phyloP scores from a whole-genome alignment of 64 coral and sea anemone genomes.

The Dendronephthya gigantea region DNA sequence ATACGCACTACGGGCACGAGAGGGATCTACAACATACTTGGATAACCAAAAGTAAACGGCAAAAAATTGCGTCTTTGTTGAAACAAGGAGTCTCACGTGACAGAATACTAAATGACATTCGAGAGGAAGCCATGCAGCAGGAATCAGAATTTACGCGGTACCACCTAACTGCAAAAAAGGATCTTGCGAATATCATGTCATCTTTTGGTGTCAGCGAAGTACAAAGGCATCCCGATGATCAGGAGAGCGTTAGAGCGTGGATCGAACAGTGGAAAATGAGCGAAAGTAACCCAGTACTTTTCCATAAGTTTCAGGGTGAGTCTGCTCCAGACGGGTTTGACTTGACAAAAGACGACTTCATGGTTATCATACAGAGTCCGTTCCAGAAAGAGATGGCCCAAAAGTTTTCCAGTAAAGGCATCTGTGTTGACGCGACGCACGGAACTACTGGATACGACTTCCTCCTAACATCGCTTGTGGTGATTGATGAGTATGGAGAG shows the following conservation, averaged over 20 bases:
- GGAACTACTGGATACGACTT: conserved; percentile 59
- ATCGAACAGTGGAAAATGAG: conserved; percentile 42
- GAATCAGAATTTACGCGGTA: conserved; percentile 4
- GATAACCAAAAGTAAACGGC: conserved; percentile 30
- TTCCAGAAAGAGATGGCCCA: conserved; percentile 47
- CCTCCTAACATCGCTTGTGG: conserved; percentile 34
- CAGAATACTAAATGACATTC: conserved; percentile 37
- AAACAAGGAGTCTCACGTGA: conserved; percentile 47
- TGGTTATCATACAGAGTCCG: conserved; percentile 33
- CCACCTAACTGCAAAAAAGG: conserved; percentile 32
- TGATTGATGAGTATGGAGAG: conserved; percentile 49
- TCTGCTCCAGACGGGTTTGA: not conserved
- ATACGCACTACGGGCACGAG: conserved; percentile 19
- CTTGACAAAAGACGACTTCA: conserved; percentile 35
- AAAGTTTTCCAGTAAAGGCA: conserved; percentile 32
- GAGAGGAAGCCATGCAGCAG: conserved; percentile 24
- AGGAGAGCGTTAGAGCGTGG: conserved; percentile 47
- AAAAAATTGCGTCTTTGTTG: conserved; percentile 42
- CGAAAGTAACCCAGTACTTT: conserved; percentile 44
- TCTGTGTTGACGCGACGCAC: conserved; percentile 43
- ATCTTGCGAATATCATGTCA: conserved; percentile 34
- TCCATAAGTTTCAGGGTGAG: conserved; percentile 44
- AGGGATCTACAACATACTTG: conserved; percentile 39
- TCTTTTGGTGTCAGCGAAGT: conserved; percentile 33
- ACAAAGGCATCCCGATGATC: conserved; percentile 33